Base-by-base conservation (phyloP, 1,140 invertebrate genomes). In the Eriocheir sinensis region DNA sequence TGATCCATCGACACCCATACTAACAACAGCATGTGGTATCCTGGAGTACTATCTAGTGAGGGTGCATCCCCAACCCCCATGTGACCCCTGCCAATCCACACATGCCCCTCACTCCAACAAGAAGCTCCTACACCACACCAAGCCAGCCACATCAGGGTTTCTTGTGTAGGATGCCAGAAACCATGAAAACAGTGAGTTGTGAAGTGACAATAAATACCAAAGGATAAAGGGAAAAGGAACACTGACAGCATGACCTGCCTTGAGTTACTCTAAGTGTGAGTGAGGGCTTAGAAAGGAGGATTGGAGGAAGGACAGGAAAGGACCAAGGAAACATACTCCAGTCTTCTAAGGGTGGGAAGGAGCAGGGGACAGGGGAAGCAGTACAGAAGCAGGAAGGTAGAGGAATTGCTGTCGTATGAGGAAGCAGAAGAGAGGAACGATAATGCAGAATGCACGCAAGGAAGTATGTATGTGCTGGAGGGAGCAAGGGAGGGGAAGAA, bases 91-190 rank as follows among this genome's bases (percentile, higher is more conserved):
- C 60, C 60, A 72, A 15, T n/a, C n/a, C 60, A 72, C 8, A 38
- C 83, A 86, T 41, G 36, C 40, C 83, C 83, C 34, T 86, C 83
- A 86, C 15, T 34, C 34, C 83, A 86, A 86, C 36, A 86, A 86
- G 12, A 86, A 86, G 36, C 83, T 21, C 83, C 27, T 38, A 40
- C 12, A 40, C 40, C 83, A 40, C 83, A 34, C 32, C 34, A 86
- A 86, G 83, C 40, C 83, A 41, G 34, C 34, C 27, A n/a, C n/a
- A n/a, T 72, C 60, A 8, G n/a, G 21, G 60, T 72, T 4, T n/a
- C 21, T n/a, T n/a, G 2, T 21, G 21, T 21, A n/a, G 21, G 8
- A 72, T 27, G n/a, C 12, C 27, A n/a, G 27, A 72, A 27, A 72
- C 27, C 8, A 72, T 72, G 21, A 60, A 27, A 60, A 27, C 27